Conservation (phyloP, 2,797 vertebrate species). For the Trematomus bernacchii region DNA sequence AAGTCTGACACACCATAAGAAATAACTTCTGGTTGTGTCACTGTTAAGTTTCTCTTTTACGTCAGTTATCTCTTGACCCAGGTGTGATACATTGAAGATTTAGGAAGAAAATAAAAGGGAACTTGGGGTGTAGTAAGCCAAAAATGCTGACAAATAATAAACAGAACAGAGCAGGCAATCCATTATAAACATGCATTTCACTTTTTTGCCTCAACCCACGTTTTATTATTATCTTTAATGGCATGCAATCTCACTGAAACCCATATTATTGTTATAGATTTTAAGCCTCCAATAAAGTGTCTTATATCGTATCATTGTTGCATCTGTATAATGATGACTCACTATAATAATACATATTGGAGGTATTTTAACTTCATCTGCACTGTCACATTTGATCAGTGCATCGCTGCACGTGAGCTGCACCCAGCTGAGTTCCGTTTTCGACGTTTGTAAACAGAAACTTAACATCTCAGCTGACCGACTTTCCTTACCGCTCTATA, state of each 20-base stretch:
- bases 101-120: not conserved
- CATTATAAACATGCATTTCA: no score
- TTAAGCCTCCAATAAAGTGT: not conserved
- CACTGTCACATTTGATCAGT: not conserved
- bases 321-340: conserved; percentile 1
- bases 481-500: fast-evolving
- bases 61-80: not conserved
- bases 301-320: not conserved
- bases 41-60: not conserved
- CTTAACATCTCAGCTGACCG: conserved; percentile 1
- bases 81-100: not conserved
- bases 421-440: conserved; percentile 51
- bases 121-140: not conserved
- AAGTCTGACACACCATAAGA: not conserved
- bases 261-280: no score
- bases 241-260: not conserved
- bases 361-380: no score
- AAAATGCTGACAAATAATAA: no score
- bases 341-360: not conserved
- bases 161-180: no score
- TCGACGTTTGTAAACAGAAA: conserved; percentile 67
- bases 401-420: not conserved
- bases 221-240: no score
- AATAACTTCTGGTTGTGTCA: not conserved
- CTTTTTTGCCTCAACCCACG: no score